A percentile compares a stretch with the other conserved stretches of the same genome.
Conservation (phyloP, 1,140 invertebrate genomes). For the Triops longicaudatus region DNA sequence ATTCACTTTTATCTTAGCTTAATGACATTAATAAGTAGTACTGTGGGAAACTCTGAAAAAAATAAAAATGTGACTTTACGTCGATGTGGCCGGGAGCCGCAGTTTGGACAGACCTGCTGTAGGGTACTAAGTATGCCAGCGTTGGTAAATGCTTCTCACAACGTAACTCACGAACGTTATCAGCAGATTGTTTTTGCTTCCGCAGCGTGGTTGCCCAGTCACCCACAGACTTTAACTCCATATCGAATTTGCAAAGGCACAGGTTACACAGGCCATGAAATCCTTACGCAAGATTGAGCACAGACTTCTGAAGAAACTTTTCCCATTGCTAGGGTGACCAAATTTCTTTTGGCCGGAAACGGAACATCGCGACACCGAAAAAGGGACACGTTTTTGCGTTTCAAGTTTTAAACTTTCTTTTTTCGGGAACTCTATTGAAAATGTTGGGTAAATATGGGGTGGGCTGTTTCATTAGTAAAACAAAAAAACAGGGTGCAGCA, state of each 20-base stretch:
- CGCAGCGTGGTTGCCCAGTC: conserved; percentile 86
- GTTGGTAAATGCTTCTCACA: conserved; percentile 52
- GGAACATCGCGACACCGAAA: conserved; percentile 70
- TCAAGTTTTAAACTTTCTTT: too few species aligned
- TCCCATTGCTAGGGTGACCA: too few species aligned
- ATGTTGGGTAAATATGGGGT: too few species aligned
- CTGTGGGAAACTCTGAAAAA: too few species aligned
- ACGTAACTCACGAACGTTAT: background rate
- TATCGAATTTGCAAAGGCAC: conserved; percentile 73
- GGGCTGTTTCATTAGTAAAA: too few species aligned
- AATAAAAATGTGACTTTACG: too few species aligned
- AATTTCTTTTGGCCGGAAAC: conserved; percentile 74
- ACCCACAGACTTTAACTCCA: conserved; percentile 72
- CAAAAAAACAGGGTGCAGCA: too few species aligned
- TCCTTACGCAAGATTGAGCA: conserved; percentile 95
- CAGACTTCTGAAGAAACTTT: conserved; percentile 78
- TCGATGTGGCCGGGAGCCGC: too few species aligned
- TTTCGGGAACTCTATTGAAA: too few species aligned
- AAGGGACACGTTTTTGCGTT: conserved; percentile 50
- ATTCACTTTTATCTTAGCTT: too few species aligned
- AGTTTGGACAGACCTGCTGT: too few species aligned
- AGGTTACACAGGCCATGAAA: conserved; percentile 81
- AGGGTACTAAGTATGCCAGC: conserved; percentile 82
- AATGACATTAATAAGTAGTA: too few species aligned
- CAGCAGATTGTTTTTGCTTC: conserved; percentile 31